Percentiles rank a stretch among this genome's conserved stretches.
Conservation (phyloP, 2,797 vertebrate species). For the Hozukius guyotensis region DNA sequence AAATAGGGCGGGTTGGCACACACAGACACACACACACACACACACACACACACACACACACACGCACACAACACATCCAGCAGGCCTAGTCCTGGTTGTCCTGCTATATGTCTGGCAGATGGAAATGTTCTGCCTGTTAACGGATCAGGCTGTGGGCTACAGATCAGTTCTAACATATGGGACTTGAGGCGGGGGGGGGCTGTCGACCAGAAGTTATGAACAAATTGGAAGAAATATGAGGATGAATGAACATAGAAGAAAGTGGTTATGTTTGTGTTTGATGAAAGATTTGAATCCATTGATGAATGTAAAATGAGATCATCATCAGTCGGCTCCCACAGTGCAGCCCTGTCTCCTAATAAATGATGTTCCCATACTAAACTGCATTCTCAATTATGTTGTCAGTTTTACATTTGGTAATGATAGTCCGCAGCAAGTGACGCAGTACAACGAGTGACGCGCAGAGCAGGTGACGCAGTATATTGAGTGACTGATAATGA, state of each 20-base stretch:
- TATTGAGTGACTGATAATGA: no score
- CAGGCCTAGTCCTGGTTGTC: slow-evolving; percentile 48
- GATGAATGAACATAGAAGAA: no score
- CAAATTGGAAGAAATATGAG: no score
- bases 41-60: not conserved
- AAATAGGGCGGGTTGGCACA: slow-evolving; percentile 63
- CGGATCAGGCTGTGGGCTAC: slow-evolving; percentile 62
- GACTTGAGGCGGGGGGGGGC: not conserved
- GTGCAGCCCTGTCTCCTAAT: no score
- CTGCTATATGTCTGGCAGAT: slow-evolving; percentile 68
- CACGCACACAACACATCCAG: slow-evolving; percentile 31
- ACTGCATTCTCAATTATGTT: no score
- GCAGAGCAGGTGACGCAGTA: no score
- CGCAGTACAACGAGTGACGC: no score
- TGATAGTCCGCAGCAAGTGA: no score
- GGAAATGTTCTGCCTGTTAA: slow-evolving; percentile 68
- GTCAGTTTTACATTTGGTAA: no score
- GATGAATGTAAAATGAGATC: not conserved
- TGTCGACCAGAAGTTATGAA: no score
- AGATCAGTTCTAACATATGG: slow-evolving; percentile 69
- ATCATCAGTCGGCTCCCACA: no score
- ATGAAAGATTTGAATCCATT: not conserved
- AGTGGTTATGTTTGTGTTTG: not conserved
- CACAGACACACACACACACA: slow-evolving; percentile 10
- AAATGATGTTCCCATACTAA: no score